Percentiles rank a stretch among this genome's conserved stretches.
phyloP scores from a whole-genome alignment of 2,888 invertebrate species.

The Lasiommata megera region DNA sequence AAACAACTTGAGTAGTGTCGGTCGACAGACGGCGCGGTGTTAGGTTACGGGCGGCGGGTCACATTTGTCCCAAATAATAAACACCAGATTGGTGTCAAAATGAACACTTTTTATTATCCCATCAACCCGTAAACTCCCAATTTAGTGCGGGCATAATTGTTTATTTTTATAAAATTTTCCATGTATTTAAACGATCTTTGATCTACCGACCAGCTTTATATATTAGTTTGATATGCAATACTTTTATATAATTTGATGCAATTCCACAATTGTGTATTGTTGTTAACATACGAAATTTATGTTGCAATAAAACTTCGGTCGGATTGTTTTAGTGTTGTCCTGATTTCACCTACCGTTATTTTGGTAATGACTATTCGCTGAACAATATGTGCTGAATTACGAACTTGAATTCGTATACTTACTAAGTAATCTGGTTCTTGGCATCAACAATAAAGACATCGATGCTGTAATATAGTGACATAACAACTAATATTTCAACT shows the following conservation, averaged over 20 bases:
- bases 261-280: constrained; percentile 44
- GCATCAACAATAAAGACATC: background rate
- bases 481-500: too few relatives aligned
- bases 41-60: constrained; percentile 68
- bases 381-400: constrained; percentile 38
- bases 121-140: constrained; percentile 67
- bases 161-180: constrained; percentile 72
- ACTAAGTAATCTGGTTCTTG: constrained; percentile 6
- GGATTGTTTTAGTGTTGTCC: constrained; percentile 51
- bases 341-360: constrained; percentile 48
- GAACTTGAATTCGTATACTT: constrained; percentile 6
- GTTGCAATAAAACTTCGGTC: constrained; percentile 55
- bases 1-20: constrained; percentile 74
- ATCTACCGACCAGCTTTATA: constrained; percentile 50
- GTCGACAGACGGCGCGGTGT: constrained; percentile 70
- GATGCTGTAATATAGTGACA: background rate
- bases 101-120: constrained; percentile 76
- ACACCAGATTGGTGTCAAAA: constrained; percentile 79
- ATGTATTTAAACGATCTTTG: constrained; percentile 56
- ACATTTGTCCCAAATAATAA: constrained; percentile 78
- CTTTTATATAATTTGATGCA: constrained; percentile 44
- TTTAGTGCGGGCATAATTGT: constrained; percentile 50
- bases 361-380: constrained; percentile 43
- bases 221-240: constrained; percentile 39
- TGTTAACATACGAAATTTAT: constrained; percentile 49